Conservation (phyloP, 2,888 invertebrate species). For the Leptinotarsa peninsularis region DNA sequence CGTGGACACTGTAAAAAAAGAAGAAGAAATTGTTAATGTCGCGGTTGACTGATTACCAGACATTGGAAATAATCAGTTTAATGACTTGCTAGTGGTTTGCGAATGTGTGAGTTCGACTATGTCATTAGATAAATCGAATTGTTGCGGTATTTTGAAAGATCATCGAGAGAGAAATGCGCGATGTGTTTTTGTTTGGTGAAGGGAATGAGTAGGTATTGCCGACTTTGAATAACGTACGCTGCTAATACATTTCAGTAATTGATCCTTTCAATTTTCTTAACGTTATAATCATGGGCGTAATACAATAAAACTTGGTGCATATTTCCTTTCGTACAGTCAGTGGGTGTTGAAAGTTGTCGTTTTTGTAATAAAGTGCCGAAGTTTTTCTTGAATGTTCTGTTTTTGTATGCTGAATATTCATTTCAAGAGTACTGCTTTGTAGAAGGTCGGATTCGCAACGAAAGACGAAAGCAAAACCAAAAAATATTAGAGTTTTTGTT, state of each 20-base stretch:
- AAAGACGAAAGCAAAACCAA: no score
- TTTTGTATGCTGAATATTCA: no score
- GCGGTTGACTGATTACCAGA: conserved; percentile 27
- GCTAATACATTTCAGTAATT: background rate
- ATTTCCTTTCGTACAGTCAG: no score
- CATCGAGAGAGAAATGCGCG: conserved; percentile 9
- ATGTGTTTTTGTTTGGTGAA: conserved; percentile 11
- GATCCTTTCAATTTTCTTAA: no score
- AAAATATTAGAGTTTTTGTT: no score
- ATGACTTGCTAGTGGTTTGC: conserved; percentile 24
- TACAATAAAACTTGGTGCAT: no score
- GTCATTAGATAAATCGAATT: conserved; percentile 21
- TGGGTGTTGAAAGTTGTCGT: no score
- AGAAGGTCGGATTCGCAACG: no score
- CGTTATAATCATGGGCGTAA: no score
- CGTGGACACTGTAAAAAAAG: conserved; percentile 77
- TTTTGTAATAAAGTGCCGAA: no score
- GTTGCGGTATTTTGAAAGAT: conserved; percentile 18
- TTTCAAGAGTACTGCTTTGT: no score
- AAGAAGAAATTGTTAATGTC: conserved; percentile 31
- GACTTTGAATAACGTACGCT: background rate
- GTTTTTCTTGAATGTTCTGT: no score
- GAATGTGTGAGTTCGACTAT: conserved; percentile 14
- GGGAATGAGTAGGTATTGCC: background rate
- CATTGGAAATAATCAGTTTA: conserved; percentile 27